These are phyloP conservation scores for Nematostella vectensis DNA, from an alignment of 92 coral and sea anemone species.

Conservation along the genomic window DNA sequence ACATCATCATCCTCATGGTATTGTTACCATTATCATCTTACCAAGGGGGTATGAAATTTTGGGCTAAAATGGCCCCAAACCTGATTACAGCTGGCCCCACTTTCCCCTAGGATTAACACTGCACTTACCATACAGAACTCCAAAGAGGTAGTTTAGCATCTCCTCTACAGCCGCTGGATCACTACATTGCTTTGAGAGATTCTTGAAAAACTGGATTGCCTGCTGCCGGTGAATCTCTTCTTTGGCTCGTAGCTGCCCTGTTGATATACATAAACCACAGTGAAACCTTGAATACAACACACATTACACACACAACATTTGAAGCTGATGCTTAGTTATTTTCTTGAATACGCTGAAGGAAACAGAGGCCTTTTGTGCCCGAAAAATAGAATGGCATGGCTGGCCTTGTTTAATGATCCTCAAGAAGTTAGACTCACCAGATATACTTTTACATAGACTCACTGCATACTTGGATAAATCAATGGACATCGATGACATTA, in stretches of 20 bases:
- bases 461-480: slow-evolving; percentile 89
- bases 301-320: too few relatives aligned
- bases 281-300: too few relatives aligned
- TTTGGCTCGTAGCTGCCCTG: slow-evolving; percentile 78
- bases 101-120: too few relatives aligned
- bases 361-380: background rate
- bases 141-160: slow-evolving; percentile 62
- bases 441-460: slow-evolving; percentile 61
- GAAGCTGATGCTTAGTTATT: too few relatives aligned
- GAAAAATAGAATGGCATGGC: background rate
- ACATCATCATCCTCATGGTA: too few relatives aligned
- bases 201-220: slow-evolving; percentile 48
- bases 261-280: background rate
- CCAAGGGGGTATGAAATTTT: too few relatives aligned
- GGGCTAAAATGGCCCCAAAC: too few relatives aligned
- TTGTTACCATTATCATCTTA: too few relatives aligned
- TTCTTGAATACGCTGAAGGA: background rate
- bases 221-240: slow-evolving; percentile 74
- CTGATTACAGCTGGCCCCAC: too few relatives aligned
- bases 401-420: background rate
- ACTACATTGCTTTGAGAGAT: slow-evolving; percentile 86
- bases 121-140: slow-evolving; percentile 68
- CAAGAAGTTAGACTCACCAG: slow-evolving; percentile 51
- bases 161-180: slow-evolving; percentile 77
- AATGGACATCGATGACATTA: slow-evolving; percentile 72